phyloP scores from a whole-genome alignment of 2,113 vertebrate species.

The Psettodes erumei region DNA sequence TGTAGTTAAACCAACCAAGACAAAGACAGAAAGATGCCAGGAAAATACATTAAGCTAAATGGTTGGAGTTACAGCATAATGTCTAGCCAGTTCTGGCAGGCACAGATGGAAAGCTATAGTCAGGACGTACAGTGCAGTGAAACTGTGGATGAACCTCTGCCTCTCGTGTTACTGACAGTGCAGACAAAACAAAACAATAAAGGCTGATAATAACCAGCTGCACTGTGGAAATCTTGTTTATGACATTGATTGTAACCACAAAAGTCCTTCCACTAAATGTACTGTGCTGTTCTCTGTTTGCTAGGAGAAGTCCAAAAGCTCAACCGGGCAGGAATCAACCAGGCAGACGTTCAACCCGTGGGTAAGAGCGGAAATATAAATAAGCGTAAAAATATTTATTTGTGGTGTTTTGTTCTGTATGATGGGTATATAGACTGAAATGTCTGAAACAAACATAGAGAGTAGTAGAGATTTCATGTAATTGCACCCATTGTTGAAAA shows the following conservation, averaged over 20 bases:
- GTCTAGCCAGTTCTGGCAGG: constrained; percentile 3
- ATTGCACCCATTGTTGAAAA: neutral
- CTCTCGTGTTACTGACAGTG: neutral
- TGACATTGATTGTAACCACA: neutral
- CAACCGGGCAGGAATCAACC: constrained; percentile 81
- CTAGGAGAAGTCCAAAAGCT: constrained; percentile 77
- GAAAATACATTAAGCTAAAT: constrained; percentile 25
- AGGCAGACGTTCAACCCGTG: constrained; percentile 81
- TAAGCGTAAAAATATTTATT: neutral
- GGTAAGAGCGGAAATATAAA: constrained; percentile 66
- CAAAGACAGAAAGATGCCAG: constrained; percentile 19
- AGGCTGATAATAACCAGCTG: neutral
- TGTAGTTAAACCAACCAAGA: neutral
- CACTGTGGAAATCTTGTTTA: neutral
- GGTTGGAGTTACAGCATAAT: constrained; percentile 2
- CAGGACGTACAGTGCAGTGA: neutral
- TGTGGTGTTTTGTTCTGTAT: too few species aligned
- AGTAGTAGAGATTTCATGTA: too few species aligned
- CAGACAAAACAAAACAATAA: neutral
- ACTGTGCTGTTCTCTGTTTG: constrained; percentile 7
- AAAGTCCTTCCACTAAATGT: neutral
- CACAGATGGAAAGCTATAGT: constrained; percentile 13
- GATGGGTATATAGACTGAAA: neutral
- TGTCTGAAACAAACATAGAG: fast-evolving
- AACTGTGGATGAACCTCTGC: neutral